Conservation (phyloP, 2,797 vertebrate species). For the Gymnodraco acuticeps region DNA sequence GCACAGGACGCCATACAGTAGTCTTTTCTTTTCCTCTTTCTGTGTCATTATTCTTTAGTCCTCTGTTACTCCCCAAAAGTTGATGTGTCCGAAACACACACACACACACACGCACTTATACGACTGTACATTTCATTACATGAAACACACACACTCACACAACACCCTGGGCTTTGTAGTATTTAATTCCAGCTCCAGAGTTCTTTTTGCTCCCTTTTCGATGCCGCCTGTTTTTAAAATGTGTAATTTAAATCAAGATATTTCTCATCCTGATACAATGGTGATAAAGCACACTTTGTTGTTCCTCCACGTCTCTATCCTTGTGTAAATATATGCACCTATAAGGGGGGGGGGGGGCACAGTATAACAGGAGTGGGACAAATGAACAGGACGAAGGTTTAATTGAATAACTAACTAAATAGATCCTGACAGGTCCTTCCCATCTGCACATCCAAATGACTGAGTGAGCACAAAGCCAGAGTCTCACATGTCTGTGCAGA, state of each 20-base stretch:
- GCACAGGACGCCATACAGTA: constrained; percentile 67
- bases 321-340: constrained; percentile 82
- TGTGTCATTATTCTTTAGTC: constrained; percentile 61
- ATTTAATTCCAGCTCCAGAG: constrained; percentile 72
- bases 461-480: constrained; percentile 12
- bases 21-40: constrained; percentile 63
- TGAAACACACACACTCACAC: constrained; percentile 16
- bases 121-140: constrained; percentile 37
- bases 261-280: constrained; percentile 76
- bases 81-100: constrained; percentile 37
- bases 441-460: not conserved
- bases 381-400: constrained; percentile 3
- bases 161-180: constrained; percentile 64
- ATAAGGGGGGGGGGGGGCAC: constrained; percentile 47
- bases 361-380: constrained; percentile 23
- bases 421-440: not conserved
- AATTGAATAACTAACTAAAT: not conserved
- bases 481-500: not conserved
- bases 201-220: constrained; percentile 61
- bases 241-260: constrained; percentile 82
- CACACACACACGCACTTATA: constrained; percentile 26
- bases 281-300: constrained; percentile 82
- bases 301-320: constrained; percentile 72
- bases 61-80: constrained; percentile 65
- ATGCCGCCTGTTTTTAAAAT: constrained; percentile 69